Percentiles rank a stretch among this genome's conserved stretches.
phyloP scores from a whole-genome alignment of 2,113 vertebrate genomes.

The Vimba vimba region DNA sequence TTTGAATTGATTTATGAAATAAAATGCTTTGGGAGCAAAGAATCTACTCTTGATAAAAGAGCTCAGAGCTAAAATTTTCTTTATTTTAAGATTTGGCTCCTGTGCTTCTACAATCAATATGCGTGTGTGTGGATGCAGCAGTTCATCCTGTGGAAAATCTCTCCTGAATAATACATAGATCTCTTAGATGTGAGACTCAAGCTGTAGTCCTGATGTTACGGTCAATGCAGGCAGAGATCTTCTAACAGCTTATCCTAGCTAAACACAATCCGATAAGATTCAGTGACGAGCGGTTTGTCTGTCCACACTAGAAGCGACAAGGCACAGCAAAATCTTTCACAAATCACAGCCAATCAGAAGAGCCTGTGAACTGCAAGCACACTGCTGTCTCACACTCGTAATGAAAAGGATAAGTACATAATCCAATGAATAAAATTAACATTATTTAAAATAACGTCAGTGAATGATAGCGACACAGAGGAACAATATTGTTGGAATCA shows the following conservation, averaged over 20 bases:
- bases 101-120: not conserved
- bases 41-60: not conserved
- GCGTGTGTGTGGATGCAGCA: not conserved
- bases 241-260: not conserved
- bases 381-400: not conserved
- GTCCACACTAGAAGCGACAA: not conserved
- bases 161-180: slow-evolving; percentile 11
- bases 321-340: not conserved
- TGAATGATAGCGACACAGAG: not conserved
- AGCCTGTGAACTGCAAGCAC: not conserved
- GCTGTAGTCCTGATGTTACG: not conserved
- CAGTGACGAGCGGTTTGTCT: not conserved
- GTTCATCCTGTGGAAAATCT: not conserved
- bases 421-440: not conserved
- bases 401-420: not conserved
- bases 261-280: not conserved
- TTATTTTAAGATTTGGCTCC: not conserved
- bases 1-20: not conserved
- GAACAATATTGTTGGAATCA: not conserved
- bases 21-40: not conserved
- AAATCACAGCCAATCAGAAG: not conserved
- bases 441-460: not conserved
- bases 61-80: not conserved
- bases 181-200: not conserved
- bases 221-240: not conserved